Base-by-base conservation (phyloP, 2,888 invertebrate species). In the Andricus quercusramuli region DNA sequence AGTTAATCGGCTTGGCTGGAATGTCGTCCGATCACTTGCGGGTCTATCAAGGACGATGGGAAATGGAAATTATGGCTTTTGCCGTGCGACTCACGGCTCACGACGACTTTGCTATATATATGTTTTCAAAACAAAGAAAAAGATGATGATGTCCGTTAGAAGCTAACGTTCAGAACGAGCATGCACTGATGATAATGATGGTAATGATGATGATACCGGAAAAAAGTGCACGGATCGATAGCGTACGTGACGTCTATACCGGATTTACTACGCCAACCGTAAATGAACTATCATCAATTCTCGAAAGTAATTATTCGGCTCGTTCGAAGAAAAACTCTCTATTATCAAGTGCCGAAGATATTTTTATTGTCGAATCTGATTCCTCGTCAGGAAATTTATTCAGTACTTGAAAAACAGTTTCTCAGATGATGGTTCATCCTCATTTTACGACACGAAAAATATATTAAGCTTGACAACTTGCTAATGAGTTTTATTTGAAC, bases 41-140 rank as follows among this genome's bases (percentile, higher is more conserved):
- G 85, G 85, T 87, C 85, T 86, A 90, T 90, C 90, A 91, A 91
- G 91, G 91, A 87, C 91, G 87, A 85, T 85, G 87, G 87, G 87
- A 90, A 90, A 90, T 90, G 88, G 87, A 90, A 89, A 90, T 89
- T 86, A 89, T 89, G 85, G 87, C 86, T 85, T 86, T 86, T 86
- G 83, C 81, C 83, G 78, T 68, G 79, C 79, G 44, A 62, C 65
- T 47, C 51, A 70, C 51, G 29, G 51, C 66, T 47, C 51, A 70
- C 51, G 29, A 70, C 51, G 29, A 70, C 20, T 70, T 51, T 20
- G 25, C 51, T 20, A 51, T 70, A 44, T 68, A 5, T 47, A 25
- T 56, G n/a, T 56, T 11, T 56, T n/a, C 25, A 62, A 62, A 62
- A 62, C 62, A 51, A 70, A 70, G 29, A 44, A 70, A 70, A 70